A percentile compares a stretch with the other conserved stretches of the same genome.
These are phyloP conservation scores for Hippasteria phrygiana DNA, from an alignment of 53 echinoderm and acorn worm genomes.

Conservation along the genomic window DNA sequence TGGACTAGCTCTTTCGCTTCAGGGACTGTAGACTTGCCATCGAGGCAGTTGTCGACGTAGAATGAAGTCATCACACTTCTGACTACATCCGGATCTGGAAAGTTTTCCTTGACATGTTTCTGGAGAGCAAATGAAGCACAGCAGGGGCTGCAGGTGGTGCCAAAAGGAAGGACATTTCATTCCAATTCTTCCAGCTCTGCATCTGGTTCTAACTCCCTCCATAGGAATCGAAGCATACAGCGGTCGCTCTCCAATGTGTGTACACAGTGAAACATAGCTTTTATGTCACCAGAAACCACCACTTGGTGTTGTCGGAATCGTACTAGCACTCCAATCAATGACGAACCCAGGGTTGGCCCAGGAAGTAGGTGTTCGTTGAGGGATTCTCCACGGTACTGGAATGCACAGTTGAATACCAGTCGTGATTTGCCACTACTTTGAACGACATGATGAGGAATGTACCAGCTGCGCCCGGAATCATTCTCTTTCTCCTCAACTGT, in stretches of 20 bases:
- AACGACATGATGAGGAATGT: slow-evolving; percentile 56
- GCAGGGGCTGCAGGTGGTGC: slow-evolving; percentile 57
- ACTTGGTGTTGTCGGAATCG: slow-evolving; percentile 15
- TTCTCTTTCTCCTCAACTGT: neutral
- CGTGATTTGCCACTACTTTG: neutral
- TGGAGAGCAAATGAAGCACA: slow-evolving; percentile 50
- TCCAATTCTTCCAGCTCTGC: slow-evolving; percentile 22
- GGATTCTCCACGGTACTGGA: neutral
- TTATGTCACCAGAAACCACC: slow-evolving; percentile 13
- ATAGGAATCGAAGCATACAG: slow-evolving; percentile 15
- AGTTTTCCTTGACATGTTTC: slow-evolving; percentile 45
- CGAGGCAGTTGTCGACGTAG: slow-evolving; percentile 12
- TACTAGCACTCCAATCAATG: slow-evolving; percentile 14
- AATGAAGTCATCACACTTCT: neutral
- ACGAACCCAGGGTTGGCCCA: slow-evolving; percentile 1
- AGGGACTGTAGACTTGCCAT: neutral
- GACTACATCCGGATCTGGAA: neutral
- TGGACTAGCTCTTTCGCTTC: slow-evolving; percentile 22
- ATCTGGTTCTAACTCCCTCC: neutral
- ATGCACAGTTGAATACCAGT: neutral
- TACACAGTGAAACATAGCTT: slow-evolving; percentile 31
- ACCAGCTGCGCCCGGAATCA: slow-evolving; percentile 2
- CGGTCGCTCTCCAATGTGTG: neutral
- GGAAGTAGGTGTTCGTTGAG: slow-evolving; percentile 2
- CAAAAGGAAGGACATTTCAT: slow-evolving; percentile 57